Base-by-base conservation (phyloP, 2,888 invertebrate genomes). In the Megaustenia siamemsis region DNA sequence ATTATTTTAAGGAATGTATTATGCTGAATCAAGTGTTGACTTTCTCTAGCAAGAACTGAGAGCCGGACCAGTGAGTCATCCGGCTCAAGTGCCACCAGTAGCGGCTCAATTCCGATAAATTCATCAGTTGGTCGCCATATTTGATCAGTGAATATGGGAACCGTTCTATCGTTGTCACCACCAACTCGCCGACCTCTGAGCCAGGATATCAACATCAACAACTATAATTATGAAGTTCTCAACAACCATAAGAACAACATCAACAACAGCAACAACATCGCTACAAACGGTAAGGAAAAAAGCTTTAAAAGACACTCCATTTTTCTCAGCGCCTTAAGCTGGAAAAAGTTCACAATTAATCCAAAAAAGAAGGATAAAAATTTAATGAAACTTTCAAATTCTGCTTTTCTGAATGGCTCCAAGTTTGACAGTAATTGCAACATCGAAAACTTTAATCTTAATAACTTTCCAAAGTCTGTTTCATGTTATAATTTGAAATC, bases 101-200 rank as follows among this genome's bases (percentile, higher is more conserved):
- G 0, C n/a, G 1, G 38, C 15, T 43, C 32, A 75, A 75, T 75
- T 82, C 82, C 75, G 75, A 75, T 75, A 82, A 73, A 75, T 43
- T 82, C 82, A 73, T 82, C 82, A 82, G 63, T 82, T 82, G 82
- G 82, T 82, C 82, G 82, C 82, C 82, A 82, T 82, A 32, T 82
- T 82, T 63, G 38, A 43, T 43, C 43, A 43, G 66, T 66, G 49
- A 89, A 78, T 35, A 98, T 98, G 98, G 98, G 98, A 94, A 98
- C 98, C 92, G 98, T 98, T 94, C 95, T 98, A 93, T 98, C 98
- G 94, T 97, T 98, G 95, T 98, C 98, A 94, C 98, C 98, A 91
- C 96, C 97, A 92, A 91, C 93, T 95, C 96, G 97, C 94, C 96
- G 97, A 92, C 96, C 94, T 32, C 87, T 93, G 40, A 93, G 93